Evolutionary conservation across 2,888 invertebrate species (phyloP).

Genomic region (Sinopyrophorus schimmeli): DNA sequence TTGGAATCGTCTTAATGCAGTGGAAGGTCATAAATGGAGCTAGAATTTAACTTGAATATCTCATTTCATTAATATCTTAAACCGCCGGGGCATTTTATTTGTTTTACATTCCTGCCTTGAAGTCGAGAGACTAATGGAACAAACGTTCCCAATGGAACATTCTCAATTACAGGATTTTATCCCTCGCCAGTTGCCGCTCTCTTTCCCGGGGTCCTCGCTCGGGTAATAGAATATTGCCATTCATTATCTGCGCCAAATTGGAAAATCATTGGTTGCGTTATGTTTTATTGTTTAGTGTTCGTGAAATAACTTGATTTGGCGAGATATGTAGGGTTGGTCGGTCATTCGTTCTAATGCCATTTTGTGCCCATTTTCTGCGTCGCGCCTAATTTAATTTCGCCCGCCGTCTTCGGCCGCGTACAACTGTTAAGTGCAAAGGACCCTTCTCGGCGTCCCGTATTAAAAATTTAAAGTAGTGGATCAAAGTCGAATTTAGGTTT

Average conservation of each 20-base stretch:
- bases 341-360: constrained; percentile 11
- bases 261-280: constrained; percentile 38
- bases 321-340: constrained; percentile 15
- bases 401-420: too few relatives aligned
- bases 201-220: constrained; percentile 35
- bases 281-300: constrained; percentile 26
- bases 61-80: constrained; percentile 33
- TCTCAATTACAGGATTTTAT: constrained; percentile 47
- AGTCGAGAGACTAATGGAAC: constrained; percentile 43
- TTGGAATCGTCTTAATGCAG: too few relatives aligned
- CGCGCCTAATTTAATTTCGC: constrained; percentile 12
- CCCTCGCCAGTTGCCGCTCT: constrained; percentile 40
- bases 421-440: too few relatives aligned
- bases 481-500: constrained; percentile 13
- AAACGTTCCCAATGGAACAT: constrained; percentile 45
- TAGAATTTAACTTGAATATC: constrained; percentile 20
- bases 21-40: constrained; percentile 16
- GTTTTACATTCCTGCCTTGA: constrained; percentile 44
- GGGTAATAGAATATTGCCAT: constrained; percentile 41
- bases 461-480: constrained; percentile 14
- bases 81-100: constrained; percentile 40
- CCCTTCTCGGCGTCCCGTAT: too few relatives aligned
- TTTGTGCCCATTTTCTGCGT: constrained; percentile 7
- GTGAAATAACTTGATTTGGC: constrained; percentile 22
- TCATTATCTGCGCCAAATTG: constrained; percentile 43